A percentile compares a stretch with the other conserved stretches of the same genome.
These are phyloP conservation scores for Nectonema munidae DNA, from an alignment of 2,888 invertebrate species.

Conservation along the genomic window DNA sequence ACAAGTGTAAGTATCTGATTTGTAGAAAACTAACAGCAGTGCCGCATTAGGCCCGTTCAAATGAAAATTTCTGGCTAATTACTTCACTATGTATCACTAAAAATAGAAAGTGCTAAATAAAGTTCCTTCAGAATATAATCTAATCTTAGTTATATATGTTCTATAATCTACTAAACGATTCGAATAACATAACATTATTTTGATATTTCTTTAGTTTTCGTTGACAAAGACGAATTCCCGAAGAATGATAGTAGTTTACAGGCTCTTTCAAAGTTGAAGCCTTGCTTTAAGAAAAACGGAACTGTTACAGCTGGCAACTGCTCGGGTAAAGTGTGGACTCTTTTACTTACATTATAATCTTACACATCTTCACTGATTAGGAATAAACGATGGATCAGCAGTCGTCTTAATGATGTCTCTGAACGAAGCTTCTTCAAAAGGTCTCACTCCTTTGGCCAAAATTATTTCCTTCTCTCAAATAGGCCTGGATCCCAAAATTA, in stretches of 20 bases:
- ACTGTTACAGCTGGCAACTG: slow-evolving; percentile 71
- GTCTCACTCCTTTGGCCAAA: slow-evolving; percentile 35
- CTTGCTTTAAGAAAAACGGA: slow-evolving; percentile 72
- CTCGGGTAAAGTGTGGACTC: slow-evolving; percentile 29
- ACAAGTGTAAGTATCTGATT: too few species aligned
- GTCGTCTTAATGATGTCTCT: slow-evolving; percentile 40
- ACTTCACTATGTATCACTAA: too few species aligned
- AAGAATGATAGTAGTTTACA: slow-evolving; percentile 43
- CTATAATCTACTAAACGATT: too few species aligned
- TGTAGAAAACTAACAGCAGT: too few species aligned
- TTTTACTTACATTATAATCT: neutral
- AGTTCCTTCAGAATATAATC: too few species aligned
- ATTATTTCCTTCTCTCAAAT: slow-evolving; percentile 41
- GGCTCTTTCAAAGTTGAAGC: slow-evolving; percentile 43
- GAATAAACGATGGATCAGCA: slow-evolving; percentile 43
- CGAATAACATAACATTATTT: too few species aligned
- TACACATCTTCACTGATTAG: neutral
- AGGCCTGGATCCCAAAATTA: slow-evolving; percentile 43
- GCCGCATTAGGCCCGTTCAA: too few species aligned
- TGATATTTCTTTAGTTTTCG: too few species aligned
- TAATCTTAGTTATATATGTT: too few species aligned
- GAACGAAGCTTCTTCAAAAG: slow-evolving; percentile 28
- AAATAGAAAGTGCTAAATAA: too few species aligned
- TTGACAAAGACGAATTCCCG: slow-evolving; percentile 49
- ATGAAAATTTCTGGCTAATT: too few species aligned